Conservation (phyloP, 2,113 vertebrate species). For the Megaceryle torquata region DNA sequence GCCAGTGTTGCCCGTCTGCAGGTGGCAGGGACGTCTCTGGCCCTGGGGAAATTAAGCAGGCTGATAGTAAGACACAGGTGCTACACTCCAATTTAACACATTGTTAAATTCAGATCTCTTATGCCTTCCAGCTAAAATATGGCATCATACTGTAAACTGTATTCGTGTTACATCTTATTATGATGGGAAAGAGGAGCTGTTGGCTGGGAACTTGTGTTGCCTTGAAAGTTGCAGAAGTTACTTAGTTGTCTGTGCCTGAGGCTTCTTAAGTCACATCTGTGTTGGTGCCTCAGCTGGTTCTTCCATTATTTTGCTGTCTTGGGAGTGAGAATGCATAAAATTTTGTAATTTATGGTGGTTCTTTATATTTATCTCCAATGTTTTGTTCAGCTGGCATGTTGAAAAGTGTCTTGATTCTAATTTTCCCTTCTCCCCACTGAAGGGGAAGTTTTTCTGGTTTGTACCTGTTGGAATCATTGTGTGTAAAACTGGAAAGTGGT, state of each 20-base stretch:
- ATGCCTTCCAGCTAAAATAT: constrained; percentile 31
- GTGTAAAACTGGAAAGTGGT: neutral
- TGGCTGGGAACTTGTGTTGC: neutral
- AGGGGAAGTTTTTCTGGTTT: neutral
- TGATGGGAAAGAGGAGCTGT: neutral
- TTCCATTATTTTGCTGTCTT: neutral
- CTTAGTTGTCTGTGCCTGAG: constrained; percentile 11
- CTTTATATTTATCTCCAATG: neutral
- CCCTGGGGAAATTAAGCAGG: constrained; percentile 15
- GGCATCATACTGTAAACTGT: constrained; percentile 1
- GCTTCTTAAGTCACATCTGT: neutral
- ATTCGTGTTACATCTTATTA: neutral
- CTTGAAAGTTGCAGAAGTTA: constrained; percentile 3
- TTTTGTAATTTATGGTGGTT: neutral
- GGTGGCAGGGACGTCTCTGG: neutral
- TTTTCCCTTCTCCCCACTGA: neutral
- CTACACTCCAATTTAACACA: neutral
- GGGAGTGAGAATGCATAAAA: neutral
- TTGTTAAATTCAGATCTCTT: constrained; percentile 24
- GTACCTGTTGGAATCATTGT: neutral
- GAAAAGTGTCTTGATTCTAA: neutral
- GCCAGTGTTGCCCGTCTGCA: neutral
- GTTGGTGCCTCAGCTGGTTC: neutral
- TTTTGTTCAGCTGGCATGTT: neutral
- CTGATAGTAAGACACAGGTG: neutral